A percentile compares a stretch with the other conserved stretches of the same genome.
Evolutionary conservation across 2,113 vertebrate genomes (phyloP).

Genomic region (Scolopax mira): DNA sequence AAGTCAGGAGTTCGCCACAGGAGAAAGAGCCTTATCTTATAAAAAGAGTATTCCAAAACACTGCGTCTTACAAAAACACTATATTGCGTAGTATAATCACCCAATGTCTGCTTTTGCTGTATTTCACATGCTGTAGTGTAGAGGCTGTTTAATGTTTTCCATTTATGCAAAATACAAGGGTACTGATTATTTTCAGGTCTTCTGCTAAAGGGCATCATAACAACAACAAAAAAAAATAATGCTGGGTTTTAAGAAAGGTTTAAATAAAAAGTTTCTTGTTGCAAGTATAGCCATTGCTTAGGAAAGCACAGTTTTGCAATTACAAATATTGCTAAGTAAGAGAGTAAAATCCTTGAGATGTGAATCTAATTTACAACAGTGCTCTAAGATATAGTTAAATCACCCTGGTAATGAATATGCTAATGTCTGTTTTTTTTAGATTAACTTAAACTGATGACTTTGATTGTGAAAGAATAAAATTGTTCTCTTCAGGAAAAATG

Average conservation of each 20-base stretch:
- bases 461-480: constrained; percentile 13
- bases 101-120: neutral
- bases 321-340: neutral
- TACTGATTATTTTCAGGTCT: neutral
- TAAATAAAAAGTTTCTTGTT: neutral
- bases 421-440: constrained; percentile 17
- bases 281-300: neutral
- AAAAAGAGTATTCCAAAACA: neutral
- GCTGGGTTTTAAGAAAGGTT: neutral
- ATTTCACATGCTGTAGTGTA: neutral
- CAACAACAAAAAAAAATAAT: neutral
- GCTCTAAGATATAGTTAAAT: constrained; percentile 11
- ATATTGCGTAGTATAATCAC: neutral
- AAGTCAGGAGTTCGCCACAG: neutral
- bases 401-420: neutral
- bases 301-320: neutral
- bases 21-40: neutral
- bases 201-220: neutral
- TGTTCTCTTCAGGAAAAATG: constrained; percentile 19
- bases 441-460: constrained; percentile 1
- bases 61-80: neutral
- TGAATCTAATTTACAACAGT: neutral
- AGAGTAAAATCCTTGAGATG: neutral
- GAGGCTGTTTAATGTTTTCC: neutral
- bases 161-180: neutral